phyloP scores from a whole-genome alignment of 1,140 invertebrate genomes.

The Chionoecetes opilio region DNA sequence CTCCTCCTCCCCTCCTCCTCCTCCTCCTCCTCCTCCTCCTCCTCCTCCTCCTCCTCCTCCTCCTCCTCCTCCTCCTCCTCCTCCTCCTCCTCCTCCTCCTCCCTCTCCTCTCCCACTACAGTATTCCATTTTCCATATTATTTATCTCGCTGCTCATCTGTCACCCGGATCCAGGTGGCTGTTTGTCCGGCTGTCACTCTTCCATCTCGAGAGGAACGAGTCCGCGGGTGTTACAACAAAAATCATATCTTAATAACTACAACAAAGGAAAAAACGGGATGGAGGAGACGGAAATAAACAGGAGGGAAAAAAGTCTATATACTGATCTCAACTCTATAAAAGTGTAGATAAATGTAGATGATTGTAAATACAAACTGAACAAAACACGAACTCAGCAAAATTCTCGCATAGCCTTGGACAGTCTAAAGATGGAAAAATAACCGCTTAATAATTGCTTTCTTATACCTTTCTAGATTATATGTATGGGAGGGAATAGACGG shows the following conservation, averaged over 20 bases:
- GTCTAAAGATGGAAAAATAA: too few species aligned
- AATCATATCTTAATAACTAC: not conserved
- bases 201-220: not conserved
- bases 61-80: not conserved
- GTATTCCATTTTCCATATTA: slow-evolving; percentile 5
- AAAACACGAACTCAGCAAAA: too few species aligned
- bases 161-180: not conserved
- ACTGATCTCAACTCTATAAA: too few species aligned
- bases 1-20: not conserved
- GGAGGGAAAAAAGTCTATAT: too few species aligned
- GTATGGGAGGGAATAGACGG: too few species aligned
- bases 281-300: not conserved
- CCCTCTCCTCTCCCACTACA: not conserved
- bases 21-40: not conserved
- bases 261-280: not conserved
- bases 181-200: slow-evolving; percentile 22
- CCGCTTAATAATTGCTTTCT: too few species aligned
- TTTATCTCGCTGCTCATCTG: not conserved
- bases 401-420: too few species aligned
- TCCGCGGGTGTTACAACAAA: not conserved
- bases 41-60: not conserved
- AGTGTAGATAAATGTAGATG: too few species aligned
- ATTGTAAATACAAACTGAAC: too few species aligned
- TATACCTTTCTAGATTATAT: too few species aligned
- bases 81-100: not conserved